phyloP scores from a whole-genome alignment of 2,797 vertebrate species.

The Astyanax mexicanus region DNA sequence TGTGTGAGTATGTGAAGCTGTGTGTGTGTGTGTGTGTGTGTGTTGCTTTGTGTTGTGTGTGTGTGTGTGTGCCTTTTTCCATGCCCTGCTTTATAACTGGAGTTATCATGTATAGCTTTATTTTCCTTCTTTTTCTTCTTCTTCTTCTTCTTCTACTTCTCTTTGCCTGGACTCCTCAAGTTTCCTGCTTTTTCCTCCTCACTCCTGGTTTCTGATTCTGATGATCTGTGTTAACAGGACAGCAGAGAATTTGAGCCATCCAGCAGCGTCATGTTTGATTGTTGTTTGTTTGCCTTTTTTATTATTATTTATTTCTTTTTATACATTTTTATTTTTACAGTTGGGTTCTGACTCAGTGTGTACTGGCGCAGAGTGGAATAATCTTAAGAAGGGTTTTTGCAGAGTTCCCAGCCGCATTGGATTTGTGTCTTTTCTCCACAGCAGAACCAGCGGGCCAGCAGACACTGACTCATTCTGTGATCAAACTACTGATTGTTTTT shows the following conservation, averaged over 20 bases:
- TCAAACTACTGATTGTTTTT: constrained; percentile 66
- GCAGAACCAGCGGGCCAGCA: constrained; percentile 65
- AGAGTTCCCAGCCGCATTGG: not conserved
- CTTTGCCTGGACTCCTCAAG: constrained; percentile 55
- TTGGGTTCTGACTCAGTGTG: constrained; percentile 74
- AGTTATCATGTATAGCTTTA: constrained; percentile 65
- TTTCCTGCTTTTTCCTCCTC: constrained; percentile 42
- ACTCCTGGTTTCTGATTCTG: constrained; percentile 48
- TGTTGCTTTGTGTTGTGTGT: constrained; percentile 43
- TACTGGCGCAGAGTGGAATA: constrained; percentile 60
- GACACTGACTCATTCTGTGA: constrained; percentile 74
- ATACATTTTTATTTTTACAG: constrained; percentile 60
- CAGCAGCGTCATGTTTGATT: constrained; percentile 57
- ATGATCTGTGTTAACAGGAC: constrained; percentile 61
- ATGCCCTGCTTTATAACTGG: constrained; percentile 75
- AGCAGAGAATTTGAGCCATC: constrained; percentile 75
- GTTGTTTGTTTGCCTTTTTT: constrained; percentile 65
- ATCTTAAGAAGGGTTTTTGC: not conserved
- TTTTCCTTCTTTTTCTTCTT: constrained; percentile 23
- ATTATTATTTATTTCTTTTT: constrained; percentile 19
- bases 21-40: constrained; percentile 53
- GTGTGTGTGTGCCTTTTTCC: constrained; percentile 52
- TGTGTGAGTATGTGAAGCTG: constrained; percentile 54
- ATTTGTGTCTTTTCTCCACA: constrained; percentile 2
- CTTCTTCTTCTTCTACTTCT: constrained; percentile 40